phyloP scores from a whole-genome alignment of 2,888 invertebrate species.

The Xanthia icteritia region DNA sequence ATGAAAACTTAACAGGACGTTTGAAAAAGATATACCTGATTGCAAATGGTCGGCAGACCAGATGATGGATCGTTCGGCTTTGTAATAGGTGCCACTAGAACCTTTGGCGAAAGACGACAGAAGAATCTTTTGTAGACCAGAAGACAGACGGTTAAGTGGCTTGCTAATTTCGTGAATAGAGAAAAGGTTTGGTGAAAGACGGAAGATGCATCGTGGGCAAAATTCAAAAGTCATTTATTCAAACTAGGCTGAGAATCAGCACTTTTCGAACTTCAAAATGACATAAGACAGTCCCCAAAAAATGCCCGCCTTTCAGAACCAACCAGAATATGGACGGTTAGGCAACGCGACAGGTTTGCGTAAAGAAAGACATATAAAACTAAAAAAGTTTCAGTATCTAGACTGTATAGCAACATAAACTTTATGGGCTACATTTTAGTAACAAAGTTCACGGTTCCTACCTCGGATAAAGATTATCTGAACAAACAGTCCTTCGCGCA shows the following conservation, averaged over 20 bases:
- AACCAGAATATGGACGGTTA: not conserved
- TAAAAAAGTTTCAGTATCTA: not conserved
- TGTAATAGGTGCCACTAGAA: no score
- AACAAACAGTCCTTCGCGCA: conserved; percentile 40
- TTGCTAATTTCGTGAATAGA: no score
- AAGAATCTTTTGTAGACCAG: not conserved
- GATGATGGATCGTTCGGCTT: no score
- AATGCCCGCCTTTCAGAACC: no score
- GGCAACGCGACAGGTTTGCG: not conserved
- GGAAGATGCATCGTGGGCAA: not conserved
- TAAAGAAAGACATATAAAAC: not conserved
- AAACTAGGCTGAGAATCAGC: no score
- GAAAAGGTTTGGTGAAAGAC: not conserved
- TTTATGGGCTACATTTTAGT: not conserved
- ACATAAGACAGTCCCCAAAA: no score
- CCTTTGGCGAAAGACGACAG: no score
- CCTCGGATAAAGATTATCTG: conserved; percentile 19
- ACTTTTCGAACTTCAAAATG: no score
- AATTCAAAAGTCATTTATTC: no score
- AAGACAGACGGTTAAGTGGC: not conserved
- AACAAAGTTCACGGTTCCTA: conserved; percentile 23
- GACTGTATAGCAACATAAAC: not conserved
- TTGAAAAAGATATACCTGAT: no score
- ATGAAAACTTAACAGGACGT: not conserved
- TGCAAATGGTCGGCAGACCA: no score